Evolutionary conservation across 2,113 vertebrate genomes (phyloP), one percentile per base, ranked within the genome.

Genomic region (Colistium nudipinnis): DNA sequence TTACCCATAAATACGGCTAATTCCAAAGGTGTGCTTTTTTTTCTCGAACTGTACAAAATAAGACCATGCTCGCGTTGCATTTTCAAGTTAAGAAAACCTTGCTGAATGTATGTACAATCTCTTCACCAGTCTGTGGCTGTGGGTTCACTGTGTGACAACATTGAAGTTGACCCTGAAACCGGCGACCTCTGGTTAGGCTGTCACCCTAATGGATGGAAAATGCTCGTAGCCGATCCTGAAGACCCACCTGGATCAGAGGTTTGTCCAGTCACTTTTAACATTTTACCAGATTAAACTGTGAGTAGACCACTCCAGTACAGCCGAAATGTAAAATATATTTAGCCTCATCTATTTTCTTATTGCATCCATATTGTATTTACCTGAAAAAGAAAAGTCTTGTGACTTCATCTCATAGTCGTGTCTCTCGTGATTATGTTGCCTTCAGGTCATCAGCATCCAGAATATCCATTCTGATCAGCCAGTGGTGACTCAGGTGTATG

Each of bases 211-310:
- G 92, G 6, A 36, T 80, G 87, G 83, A 98, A 95, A 76, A 0
- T 91, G 0, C 0, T 95, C 0, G 0, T 24, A 20, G 66, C 82
- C 0, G 89, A 95, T 78, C 84, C 89, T 1, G 82, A 94, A 16
- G 87, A 95, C 66, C 93, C 81, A n/a, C 91, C 96, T 62, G 96
- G 93, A 44, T 96, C 96, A 56, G 96, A 99, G 95, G 97, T 99
- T 81, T 89, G 89, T 93, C 7, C 0, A 0, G 52, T 38, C 11
- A 6, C 14, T 25, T 30, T 41, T 30, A 17, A n/a, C 6, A n/a
- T 2, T 5, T 14, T 12, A 10, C 19, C n/a, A n/a, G n/a, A n/a
- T n/a, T n/a, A 25, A 22, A 56, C 3, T 27, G 36, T 47, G 9
- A 38, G 16, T 48, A 8, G 22, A 43, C 9, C 14, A 33, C 25